phyloP scores from a whole-genome alignment of 2,113 vertebrate genomes.

The Rhizomys pruinosus region DNA sequence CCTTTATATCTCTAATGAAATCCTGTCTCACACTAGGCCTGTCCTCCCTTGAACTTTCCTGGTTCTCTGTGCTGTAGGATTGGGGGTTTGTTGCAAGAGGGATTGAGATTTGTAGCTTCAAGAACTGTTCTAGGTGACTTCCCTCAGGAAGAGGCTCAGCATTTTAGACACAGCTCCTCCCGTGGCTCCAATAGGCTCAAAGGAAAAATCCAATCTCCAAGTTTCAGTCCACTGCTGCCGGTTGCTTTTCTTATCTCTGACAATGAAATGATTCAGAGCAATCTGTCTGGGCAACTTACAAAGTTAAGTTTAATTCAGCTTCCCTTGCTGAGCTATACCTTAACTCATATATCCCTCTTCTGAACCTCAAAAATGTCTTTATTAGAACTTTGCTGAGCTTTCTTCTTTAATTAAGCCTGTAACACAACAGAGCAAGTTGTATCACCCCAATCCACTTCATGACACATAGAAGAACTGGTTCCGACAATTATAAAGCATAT shows the following conservation, averaged over 20 bases:
- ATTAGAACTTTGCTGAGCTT: not conserved
- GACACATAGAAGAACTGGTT: not conserved
- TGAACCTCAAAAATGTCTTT: constrained; percentile 33
- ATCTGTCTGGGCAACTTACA: constrained; percentile 38
- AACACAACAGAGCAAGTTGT: not conserved
- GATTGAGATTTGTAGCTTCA: constrained; percentile 61
- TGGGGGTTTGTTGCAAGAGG: constrained; percentile 55
- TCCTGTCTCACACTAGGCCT: not conserved
- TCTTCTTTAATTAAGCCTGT: constrained; percentile 11
- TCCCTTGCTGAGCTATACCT: constrained; percentile 62
- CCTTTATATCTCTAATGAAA: constrained; percentile 58
- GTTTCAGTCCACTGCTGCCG: constrained; percentile 34
- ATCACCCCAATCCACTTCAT: not conserved
- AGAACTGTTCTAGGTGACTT: constrained; percentile 55
- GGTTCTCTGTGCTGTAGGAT: not conserved
- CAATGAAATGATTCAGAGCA: constrained; percentile 37
- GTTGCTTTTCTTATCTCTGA: constrained; percentile 36
- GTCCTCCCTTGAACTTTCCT: constrained; percentile 57
- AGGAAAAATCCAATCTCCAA: constrained; percentile 49
- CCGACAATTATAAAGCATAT: not conserved
- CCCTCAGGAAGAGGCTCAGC: not conserved
- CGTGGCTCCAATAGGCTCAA: not conserved
- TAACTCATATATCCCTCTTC: constrained; percentile 53
- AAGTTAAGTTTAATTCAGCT: constrained; percentile 65
- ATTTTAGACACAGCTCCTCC: not conserved